phyloP scores from a whole-genome alignment of 2,888 invertebrate genomes.

The Tinea trinotella region DNA sequence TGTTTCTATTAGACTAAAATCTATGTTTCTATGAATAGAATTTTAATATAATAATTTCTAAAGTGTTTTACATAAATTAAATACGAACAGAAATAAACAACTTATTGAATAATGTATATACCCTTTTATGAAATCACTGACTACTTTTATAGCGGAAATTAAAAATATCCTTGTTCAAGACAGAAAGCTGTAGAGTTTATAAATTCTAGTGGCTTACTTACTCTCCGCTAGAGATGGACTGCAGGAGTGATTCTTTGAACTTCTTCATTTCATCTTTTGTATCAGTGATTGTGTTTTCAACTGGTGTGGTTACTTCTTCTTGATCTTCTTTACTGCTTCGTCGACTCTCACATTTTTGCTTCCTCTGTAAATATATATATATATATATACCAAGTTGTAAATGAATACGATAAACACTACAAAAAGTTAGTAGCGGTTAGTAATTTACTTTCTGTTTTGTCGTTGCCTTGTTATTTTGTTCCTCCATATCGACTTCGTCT shows the following conservation, averaged over 20 bases:
- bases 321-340: constrained; percentile 30
- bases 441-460: constrained; percentile 42
- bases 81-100: no score
- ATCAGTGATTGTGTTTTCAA: constrained; percentile 32
- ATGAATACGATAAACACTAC: not conserved
- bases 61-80: not conserved
- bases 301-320: not conserved
- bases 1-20: not conserved
- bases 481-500: constrained; percentile 30
- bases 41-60: not conserved
- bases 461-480: constrained; percentile 29
- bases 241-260: constrained; percentile 55
- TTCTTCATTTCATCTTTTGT: constrained; percentile 52
- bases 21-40: not conserved
- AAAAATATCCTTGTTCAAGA: constrained; percentile 27
- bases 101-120: not conserved
- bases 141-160: constrained; percentile 30
- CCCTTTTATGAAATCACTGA: not conserved
- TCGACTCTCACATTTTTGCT: constrained; percentile 41
- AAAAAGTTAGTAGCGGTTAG: not conserved
- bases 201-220: constrained; percentile 35
- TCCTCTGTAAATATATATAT: constrained; percentile 29
- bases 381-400: no score
- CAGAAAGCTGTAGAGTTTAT: constrained; percentile 19
- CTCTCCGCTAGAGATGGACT: constrained; percentile 45